Base-by-base conservation (phyloP, 1,140 invertebrate species). In the Branchinecta lindahli region DNA sequence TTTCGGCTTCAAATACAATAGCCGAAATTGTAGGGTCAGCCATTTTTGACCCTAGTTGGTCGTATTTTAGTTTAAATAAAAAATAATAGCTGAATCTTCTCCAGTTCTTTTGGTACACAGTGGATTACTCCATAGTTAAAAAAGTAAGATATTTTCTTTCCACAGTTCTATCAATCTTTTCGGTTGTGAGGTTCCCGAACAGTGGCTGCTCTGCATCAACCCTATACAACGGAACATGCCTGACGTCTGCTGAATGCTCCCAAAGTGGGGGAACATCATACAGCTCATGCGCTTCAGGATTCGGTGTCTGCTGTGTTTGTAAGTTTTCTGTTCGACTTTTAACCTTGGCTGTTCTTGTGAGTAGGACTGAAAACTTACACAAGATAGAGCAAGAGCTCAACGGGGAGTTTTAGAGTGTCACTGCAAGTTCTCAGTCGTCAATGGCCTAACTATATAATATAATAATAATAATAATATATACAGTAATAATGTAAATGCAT, bases 271-370 rank as follows among this genome's bases (percentile, higher is more conserved):
- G 88, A 20, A 79, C 79, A 21, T 75, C 81, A 8, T 82, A 84
- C 74, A 86, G 86, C n/a, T 76, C 79, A 8, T 90, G 89, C 79
- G 88, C 87, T 33, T 83, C 85, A 75, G 87, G 87, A 20, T 87
- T 85, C 75, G 88, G 86, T 7, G 83, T 85, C n/a, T 90, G 88
- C 74, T 90, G 88, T 75, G 80, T 86, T 68, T 84, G 87, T 89
- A 81, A 85, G 83, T 44, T 46, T 44, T 44, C 20, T 70, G 8
- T 6, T 21, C 4, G 12, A 70, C 21, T 69, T 45, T 21, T 46
- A 20, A 66, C 61, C 15, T 44, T 10, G 66, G 8, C 67, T 66
- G 15, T 8, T 21, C 70, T 81, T 79, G 76, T 73, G 74, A 77
- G 69, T n/a, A 70, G 15, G 66, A 46, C n/a, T 71, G 21, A 7